These are phyloP conservation scores for Pseudopipra pipra DNA, from an alignment of 2,113 vertebrate species.

Conservation along the genomic window DNA sequence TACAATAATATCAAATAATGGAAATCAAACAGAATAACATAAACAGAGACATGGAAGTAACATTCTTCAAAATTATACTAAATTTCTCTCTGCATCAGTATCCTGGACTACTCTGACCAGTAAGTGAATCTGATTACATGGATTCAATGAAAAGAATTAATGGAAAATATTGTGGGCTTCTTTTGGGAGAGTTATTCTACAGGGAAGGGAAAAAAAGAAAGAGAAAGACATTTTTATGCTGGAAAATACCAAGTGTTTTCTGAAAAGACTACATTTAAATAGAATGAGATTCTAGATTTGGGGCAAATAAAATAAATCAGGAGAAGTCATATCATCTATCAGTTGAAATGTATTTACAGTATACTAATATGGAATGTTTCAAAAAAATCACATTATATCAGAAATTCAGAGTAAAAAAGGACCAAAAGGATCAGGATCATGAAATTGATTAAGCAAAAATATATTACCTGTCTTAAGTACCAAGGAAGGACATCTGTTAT, in stretches of 20 bases:
- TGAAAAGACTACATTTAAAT: neutral
- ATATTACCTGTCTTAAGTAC: neutral
- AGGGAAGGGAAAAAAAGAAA: neutral
- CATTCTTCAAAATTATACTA: neutral
- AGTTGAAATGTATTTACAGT: neutral
- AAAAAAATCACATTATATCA: neutral
- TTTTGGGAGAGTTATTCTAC: neutral
- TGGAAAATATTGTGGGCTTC: neutral
- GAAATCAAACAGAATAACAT: neutral
- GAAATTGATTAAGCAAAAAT: neutral
- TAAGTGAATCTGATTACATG: neutral
- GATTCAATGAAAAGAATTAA: neutral
- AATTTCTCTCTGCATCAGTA: neutral
- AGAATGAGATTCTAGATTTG: neutral
- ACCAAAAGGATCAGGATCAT: neutral
- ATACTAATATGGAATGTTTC: neutral
- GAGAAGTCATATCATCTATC: neutral
- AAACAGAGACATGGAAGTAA: neutral
- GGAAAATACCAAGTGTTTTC: neutral
- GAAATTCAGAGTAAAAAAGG: neutral
- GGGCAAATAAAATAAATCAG: neutral
- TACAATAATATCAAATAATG: neutral
- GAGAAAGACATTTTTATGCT: neutral
- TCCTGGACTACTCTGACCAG: neutral
- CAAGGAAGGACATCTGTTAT: neutral